A percentile compares a stretch with the other conserved stretches of the same genome.
Conservation (phyloP, 2,797 vertebrate genomes). For the Neopelma chrysocephalum region DNA sequence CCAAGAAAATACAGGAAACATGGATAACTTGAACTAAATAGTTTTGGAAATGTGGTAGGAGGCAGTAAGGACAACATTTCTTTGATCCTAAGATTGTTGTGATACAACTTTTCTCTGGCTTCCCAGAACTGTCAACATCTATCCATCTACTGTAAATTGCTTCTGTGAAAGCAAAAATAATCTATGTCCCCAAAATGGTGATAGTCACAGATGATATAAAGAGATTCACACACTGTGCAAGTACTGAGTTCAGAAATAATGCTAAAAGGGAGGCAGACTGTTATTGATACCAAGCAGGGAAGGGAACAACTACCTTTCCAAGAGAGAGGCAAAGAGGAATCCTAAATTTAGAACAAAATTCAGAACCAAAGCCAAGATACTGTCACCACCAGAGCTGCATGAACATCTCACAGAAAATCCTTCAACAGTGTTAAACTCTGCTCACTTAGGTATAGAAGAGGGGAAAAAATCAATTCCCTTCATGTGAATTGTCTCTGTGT, state of each 20-base stretch:
- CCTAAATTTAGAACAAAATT: slow-evolving; percentile 73
- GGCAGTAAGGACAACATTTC: not conserved
- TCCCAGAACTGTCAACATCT: slow-evolving; percentile 33
- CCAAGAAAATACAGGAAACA: not conserved
- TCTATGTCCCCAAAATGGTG: not conserved
- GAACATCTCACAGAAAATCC: slow-evolving; percentile 62
- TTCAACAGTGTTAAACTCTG: slow-evolving; percentile 42
- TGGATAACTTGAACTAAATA: not conserved
- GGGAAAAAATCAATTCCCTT: not conserved
- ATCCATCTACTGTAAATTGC: slow-evolving; percentile 32
- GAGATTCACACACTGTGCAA: slow-evolving; percentile 37
- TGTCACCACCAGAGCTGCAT: slow-evolving; percentile 62
- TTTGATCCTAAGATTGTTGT: not conserved
- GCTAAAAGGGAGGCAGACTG: slow-evolving; percentile 47
- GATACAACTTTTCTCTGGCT: slow-evolving; percentile 9
- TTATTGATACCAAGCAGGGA: slow-evolving; percentile 60
- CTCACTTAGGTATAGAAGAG: not conserved
- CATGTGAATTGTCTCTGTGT: not conserved
- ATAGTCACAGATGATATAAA: slow-evolving; percentile 35
- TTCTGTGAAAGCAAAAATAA: slow-evolving; percentile 28
- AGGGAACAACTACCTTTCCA: slow-evolving; percentile 64
- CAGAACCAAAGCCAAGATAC: slow-evolving; percentile 67
- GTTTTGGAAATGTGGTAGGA: not conserved
- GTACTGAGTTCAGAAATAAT: slow-evolving; percentile 28
- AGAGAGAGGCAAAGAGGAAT: slow-evolving; percentile 54